Base-by-base conservation (phyloP, 2,113 vertebrate species). In the Triplophysa rosa region DNA sequence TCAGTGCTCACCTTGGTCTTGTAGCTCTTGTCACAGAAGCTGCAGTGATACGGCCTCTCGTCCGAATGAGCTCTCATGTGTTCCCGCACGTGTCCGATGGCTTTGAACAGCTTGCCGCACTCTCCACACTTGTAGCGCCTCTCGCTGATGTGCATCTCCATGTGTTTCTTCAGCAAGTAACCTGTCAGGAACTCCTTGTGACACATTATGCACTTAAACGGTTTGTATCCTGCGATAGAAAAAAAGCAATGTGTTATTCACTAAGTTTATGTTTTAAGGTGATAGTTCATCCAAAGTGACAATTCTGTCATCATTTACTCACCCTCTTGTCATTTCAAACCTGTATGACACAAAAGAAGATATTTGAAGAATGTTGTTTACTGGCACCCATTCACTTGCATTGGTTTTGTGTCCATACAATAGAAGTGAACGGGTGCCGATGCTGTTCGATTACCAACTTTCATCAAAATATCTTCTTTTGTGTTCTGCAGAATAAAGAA, bases 41-140 rank as follows among this genome's bases (percentile, higher is more conserved):
- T 83, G 75, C 98, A 99, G 82, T 93, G 90, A 71, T 96, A 98
- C 0, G 98, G 97, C 80, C 98, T 90, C 71, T 97, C 96, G 0
- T 98, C 96, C 0, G 98, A 99, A 83, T 99, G 98, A 2, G 97
- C 96, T 0, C 96, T 89, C 80, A 97, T 95, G 89, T 99, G 98
- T 59, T 98, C 98, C 0, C 96, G 96, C 26, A 99, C 96, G 0
- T 99, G 97, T 0, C 96, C 97, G 0, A 99, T 95, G 56, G 96
- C 98, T 92, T 98, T 98, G 88, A 98, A 99, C 45, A 98, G 93
- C 79, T 99, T 99, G 62, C 98, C 97, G 0, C 98, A 99, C 87
- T 99, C 97, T 0, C 96, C 97, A 0, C 98, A 99, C 86, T 97
- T 96, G 89, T 96, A 99, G 7, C 96, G 93, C 81, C 98, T 92